Evolutionary conservation across 2,797 vertebrate species (phyloP).

Genomic region (Clamator glandarius): DNA sequence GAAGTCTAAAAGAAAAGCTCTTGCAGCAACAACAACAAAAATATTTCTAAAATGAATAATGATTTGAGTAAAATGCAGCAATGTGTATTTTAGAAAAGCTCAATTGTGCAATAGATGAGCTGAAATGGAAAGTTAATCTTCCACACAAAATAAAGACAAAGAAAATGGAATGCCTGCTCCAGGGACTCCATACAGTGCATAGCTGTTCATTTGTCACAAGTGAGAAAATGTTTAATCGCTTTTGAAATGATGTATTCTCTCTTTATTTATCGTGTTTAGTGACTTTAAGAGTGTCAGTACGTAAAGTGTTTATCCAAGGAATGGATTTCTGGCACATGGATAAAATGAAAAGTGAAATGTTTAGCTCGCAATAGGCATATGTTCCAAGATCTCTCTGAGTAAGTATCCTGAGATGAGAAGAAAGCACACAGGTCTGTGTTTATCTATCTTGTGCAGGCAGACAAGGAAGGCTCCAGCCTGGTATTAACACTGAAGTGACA

Average conservation of each 20-base stretch:
- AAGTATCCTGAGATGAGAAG: slow-evolving; percentile 81
- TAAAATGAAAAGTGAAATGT: slow-evolving; percentile 83
- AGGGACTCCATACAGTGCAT: slow-evolving; percentile 53
- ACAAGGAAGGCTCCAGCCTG: slow-evolving; percentile 89
- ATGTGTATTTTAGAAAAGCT: slow-evolving; percentile 59
- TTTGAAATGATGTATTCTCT: slow-evolving; percentile 74
- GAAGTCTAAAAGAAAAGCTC: slow-evolving; percentile 9
- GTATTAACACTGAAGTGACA: slow-evolving; percentile 86
- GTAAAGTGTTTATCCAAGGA: slow-evolving; percentile 82
- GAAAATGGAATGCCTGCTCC: slow-evolving; percentile 64
- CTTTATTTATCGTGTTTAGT: slow-evolving; percentile 79
- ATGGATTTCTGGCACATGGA: slow-evolving; percentile 80
- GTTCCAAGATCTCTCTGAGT: slow-evolving; percentile 77
- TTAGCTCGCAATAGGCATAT: slow-evolving; percentile 77
- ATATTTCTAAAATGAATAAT: slow-evolving; percentile 57
- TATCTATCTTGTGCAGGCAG: slow-evolving; percentile 87
- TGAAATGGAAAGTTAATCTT: slow-evolving; percentile 80
- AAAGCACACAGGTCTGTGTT: slow-evolving; percentile 87
- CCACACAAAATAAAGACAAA: slow-evolving; percentile 67
- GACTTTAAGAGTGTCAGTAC: slow-evolving; percentile 78
- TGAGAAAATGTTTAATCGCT: slow-evolving; percentile 77
- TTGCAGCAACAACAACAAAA: slow-evolving; percentile 7
- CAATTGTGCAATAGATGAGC: slow-evolving; percentile 68
- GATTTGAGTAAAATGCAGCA: slow-evolving; percentile 40
- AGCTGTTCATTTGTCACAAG: slow-evolving; percentile 75